Evolutionary conservation across 2,113 vertebrate species (phyloP).

Genomic region (Anas platyrhynchos): DNA sequence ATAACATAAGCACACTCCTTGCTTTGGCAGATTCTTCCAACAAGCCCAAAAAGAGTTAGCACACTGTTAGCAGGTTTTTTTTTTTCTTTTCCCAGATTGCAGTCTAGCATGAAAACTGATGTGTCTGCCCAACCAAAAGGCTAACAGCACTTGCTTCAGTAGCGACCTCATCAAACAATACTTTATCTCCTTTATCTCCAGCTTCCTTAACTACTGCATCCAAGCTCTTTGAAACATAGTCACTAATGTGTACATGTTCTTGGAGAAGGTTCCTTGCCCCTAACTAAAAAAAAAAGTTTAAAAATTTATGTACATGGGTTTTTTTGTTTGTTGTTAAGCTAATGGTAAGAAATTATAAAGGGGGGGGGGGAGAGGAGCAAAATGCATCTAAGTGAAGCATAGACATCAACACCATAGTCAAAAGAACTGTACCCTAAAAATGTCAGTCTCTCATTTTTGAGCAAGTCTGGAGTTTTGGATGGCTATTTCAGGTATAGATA

Average conservation of each 20-base stretch:
- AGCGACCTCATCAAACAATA: background rate
- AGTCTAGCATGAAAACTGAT: background rate
- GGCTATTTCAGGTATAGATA: background rate
- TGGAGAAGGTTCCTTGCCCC: background rate
- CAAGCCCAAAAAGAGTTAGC: background rate
- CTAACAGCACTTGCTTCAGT: background rate
- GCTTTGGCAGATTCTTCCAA: background rate
- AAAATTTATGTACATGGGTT: background rate
- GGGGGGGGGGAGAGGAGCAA: background rate
- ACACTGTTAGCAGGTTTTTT: background rate
- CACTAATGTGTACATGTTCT: background rate
- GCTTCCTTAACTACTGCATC: background rate
- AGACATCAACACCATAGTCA: background rate
- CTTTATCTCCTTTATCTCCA: background rate
- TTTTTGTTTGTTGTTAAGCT: background rate
- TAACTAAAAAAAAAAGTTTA: background rate
- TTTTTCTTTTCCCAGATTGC: background rate
- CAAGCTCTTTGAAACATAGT: background rate
- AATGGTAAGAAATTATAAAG: background rate
- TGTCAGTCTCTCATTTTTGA: background rate
- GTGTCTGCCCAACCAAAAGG: background rate
- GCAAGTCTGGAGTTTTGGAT: background rate
- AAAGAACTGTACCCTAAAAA: background rate
- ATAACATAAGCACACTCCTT: background rate
- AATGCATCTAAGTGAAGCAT: background rate